These are phyloP conservation scores for Eutrigla gurnardus DNA, from an alignment of 2,797 vertebrate genomes.

Conservation along the genomic window DNA sequence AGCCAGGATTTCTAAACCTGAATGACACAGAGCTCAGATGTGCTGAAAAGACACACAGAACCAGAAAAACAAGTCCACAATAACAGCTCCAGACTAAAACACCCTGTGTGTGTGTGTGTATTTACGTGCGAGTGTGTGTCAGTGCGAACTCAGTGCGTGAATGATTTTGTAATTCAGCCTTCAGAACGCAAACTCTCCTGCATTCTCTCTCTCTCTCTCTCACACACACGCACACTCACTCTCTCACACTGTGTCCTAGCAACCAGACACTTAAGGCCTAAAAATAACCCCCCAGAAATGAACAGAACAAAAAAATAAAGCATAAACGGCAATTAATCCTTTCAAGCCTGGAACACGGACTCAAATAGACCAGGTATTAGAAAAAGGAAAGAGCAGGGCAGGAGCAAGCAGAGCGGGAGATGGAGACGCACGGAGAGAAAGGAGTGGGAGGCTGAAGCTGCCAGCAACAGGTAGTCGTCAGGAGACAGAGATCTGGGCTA, in stretches of 20 bases:
- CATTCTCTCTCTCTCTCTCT: slow-evolving; percentile 68
- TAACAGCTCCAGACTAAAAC: slow-evolving; percentile 76
- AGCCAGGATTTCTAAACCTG: slow-evolving; percentile 45
- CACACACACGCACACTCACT: slow-evolving; percentile 55
- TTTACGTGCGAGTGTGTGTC: slow-evolving; percentile 68
- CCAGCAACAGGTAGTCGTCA: slow-evolving; percentile 86
- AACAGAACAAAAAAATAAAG: slow-evolving; percentile 87
- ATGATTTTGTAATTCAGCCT: slow-evolving; percentile 87
- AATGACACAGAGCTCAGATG: slow-evolving; percentile 54
- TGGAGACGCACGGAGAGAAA: slow-evolving; percentile 43
- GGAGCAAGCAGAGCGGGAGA: slow-evolving; percentile 18
- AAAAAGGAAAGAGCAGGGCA: slow-evolving; percentile 54
- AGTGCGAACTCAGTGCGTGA: slow-evolving; percentile 85
- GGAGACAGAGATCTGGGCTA: slow-evolving; percentile 72
- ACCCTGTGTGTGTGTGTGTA: slow-evolving; percentile 56
- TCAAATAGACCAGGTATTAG: slow-evolving; percentile 81
- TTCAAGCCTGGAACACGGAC: slow-evolving; percentile 80
- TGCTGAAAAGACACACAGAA: slow-evolving; percentile 69
- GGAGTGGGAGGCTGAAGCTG: slow-evolving; percentile 64
- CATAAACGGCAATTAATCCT: slow-evolving; percentile 87
- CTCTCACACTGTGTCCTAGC: slow-evolving; percentile 85
- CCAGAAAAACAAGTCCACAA: slow-evolving; percentile 84
- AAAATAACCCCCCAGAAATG: slow-evolving; percentile 87
- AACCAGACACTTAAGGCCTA: slow-evolving; percentile 89
- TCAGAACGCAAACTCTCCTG: slow-evolving; percentile 84